Conservation (phyloP, 2,113 vertebrate genomes). For the Chamaetylas fuelleborni region DNA sequence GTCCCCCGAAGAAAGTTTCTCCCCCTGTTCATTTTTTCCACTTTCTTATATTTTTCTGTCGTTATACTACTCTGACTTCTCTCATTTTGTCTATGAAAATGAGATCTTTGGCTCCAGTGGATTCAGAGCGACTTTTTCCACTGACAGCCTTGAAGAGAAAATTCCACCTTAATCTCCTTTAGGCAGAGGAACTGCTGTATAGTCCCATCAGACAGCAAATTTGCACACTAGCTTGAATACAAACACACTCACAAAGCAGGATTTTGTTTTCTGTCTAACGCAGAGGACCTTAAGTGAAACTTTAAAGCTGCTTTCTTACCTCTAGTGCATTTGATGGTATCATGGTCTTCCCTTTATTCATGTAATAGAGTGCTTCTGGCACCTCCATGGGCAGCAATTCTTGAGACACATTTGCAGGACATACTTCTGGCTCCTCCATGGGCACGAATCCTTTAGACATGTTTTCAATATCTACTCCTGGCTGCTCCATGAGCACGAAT, state of each 20-base stretch:
- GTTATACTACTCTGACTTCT: not conserved
- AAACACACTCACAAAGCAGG: not conserved
- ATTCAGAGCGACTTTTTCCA: not conserved
- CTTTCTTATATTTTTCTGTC: not conserved
- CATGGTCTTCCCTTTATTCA: not conserved
- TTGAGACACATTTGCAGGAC: slow-evolving; percentile 48
- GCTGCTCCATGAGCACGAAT: not conserved
- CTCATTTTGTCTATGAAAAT: not conserved
- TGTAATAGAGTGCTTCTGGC: not conserved
- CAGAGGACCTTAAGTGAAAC: not conserved
- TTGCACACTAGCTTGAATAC: not conserved
- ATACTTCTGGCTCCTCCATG: not conserved
- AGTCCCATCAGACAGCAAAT: not conserved
- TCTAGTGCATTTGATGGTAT: not conserved
- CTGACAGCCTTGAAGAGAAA: not conserved
- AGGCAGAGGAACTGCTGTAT: not conserved
- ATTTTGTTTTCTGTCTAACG: not conserved
- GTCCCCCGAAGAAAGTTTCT: not conserved
- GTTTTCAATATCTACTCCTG: not conserved
- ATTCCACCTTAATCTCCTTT: not conserved
- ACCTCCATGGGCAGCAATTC: not conserved
- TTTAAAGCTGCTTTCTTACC: slow-evolving; percentile 36
- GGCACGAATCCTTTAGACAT: slow-evolving; percentile 60
- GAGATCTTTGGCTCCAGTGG: not conserved
- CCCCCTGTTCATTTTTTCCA: not conserved